Conservation (phyloP, 37 sponge, comb jelly and placozoan genomes). For the Oscarella lobularis region DNA sequence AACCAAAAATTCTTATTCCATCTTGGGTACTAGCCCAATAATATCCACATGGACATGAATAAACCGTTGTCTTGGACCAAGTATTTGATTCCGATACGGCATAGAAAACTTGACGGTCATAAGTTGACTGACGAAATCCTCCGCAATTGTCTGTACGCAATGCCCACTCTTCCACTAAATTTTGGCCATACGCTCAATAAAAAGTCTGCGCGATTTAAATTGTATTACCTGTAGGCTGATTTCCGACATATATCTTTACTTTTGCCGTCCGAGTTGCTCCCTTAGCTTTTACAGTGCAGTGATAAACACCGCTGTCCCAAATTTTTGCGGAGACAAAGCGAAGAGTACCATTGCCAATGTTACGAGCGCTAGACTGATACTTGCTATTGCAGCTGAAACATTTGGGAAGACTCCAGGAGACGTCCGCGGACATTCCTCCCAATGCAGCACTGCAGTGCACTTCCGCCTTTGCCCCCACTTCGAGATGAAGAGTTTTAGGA, state of each 20-base stretch:
- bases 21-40: background rate
- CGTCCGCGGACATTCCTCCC: no score
- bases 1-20: background rate
- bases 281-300: background rate
- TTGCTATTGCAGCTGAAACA: no score
- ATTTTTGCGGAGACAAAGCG: background rate
- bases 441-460: background rate
- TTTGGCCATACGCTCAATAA: no score
- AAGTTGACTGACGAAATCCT: background rate
- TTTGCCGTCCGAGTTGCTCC: background rate
- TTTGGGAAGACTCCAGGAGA: no score
- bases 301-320: background rate
- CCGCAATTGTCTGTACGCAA: background rate
- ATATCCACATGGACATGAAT: background rate
- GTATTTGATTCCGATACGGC: background rate
- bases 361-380: background rate
- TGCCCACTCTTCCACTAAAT: background rate
- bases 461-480: no score
- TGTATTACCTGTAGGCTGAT: background rate
- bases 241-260: background rate
- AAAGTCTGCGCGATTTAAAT: no score
- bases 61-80: background rate
- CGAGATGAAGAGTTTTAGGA: no score
- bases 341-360: background rate
- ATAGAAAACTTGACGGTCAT: background rate